Conservation (phyloP, 1,140 invertebrate genomes). For the Drosophila navojoa region DNA sequence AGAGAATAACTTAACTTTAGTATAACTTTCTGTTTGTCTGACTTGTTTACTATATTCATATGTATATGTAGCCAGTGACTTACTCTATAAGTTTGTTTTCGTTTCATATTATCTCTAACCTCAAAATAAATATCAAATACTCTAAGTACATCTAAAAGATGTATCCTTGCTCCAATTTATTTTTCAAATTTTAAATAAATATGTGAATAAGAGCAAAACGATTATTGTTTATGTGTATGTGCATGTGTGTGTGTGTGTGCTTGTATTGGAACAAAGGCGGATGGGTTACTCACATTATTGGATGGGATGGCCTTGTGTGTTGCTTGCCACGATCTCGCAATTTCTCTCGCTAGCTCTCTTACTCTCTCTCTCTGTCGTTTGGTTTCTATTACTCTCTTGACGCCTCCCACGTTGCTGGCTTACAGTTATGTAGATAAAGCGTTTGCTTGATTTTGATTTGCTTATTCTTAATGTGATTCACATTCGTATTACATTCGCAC, state of each 20-base stretch:
- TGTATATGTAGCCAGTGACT: too few species aligned
- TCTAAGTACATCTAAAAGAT: background rate
- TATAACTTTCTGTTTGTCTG: too few species aligned
- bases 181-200: slow-evolving; percentile 16
- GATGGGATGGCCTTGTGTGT: slow-evolving; percentile 51
- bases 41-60: too few species aligned
- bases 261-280: slow-evolving; percentile 36
- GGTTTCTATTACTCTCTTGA: slow-evolving; percentile 1
- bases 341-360: slow-evolving; percentile 26
- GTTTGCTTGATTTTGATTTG: slow-evolving; percentile 27
- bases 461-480: slow-evolving; percentile 38
- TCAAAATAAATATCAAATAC: background rate
- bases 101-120: background rate
- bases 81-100: background rate
- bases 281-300: slow-evolving; percentile 56
- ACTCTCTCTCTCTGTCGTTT: slow-evolving; percentile 29
- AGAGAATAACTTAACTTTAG: too few species aligned
- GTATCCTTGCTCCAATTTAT: slow-evolving; percentile 10
- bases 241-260: background rate
- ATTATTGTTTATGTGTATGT: background rate
- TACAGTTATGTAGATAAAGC: slow-evolving; percentile 49
- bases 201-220: slow-evolving; percentile 6
- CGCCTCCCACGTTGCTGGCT: slow-evolving; percentile 64
- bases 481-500: slow-evolving; percentile 31
- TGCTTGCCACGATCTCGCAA: slow-evolving; percentile 44